Evolutionary conservation across 2,113 vertebrate genomes (phyloP).

Genomic region (Macaca mulatta): DNA sequence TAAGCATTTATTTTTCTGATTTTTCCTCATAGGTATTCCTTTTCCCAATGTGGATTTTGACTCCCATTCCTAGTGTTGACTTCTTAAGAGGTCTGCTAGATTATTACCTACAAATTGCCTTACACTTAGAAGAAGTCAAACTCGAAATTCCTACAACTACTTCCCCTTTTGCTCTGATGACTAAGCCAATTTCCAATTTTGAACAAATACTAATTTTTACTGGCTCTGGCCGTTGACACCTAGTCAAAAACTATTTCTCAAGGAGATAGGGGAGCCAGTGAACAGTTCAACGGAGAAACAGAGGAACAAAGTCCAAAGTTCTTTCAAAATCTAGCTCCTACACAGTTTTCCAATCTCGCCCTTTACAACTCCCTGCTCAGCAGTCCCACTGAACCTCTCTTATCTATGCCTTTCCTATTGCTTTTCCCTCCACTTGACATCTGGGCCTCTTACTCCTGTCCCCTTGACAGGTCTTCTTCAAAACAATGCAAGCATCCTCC

Average conservation of each 20-base stretch:
- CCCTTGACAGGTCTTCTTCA: neutral
- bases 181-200: neutral
- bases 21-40: neutral
- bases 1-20: neutral
- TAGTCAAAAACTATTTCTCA: neutral
- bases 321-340: neutral
- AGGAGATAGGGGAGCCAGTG: neutral
- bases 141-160: neutral
- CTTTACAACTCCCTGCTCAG: neutral
- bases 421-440: neutral
- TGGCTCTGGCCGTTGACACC: neutral
- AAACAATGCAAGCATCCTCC: neutral
- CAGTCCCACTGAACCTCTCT: neutral
- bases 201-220: neutral
- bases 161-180: neutral
- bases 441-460: no score
- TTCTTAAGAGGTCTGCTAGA: neutral
- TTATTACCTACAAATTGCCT: neutral
- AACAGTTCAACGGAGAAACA: neutral
- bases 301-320: neutral
- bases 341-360: neutral
- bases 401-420: neutral
- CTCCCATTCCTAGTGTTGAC: neutral
- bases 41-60: neutral
- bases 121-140: neutral